These are phyloP conservation scores for Cosmia pyralina DNA, from an alignment of 2,888 invertebrate species.

Conservation along the genomic window DNA sequence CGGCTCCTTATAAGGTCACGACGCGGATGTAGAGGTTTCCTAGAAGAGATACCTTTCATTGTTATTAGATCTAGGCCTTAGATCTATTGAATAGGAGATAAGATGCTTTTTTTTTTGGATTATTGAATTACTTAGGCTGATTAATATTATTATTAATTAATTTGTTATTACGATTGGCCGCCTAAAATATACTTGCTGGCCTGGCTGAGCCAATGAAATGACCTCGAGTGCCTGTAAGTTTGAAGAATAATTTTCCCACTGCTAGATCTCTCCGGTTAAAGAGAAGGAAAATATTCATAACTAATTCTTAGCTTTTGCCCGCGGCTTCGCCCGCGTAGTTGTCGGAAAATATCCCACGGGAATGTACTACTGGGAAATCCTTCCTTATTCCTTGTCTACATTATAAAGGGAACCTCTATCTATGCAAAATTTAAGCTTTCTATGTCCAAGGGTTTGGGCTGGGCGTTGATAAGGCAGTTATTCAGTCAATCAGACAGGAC, in stretches of 20 bases:
- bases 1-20: constrained; percentile 71
- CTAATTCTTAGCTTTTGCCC: no score
- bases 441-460: no score
- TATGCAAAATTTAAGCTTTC: no score
- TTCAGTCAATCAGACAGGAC: no score
- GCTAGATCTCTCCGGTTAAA: background rate
- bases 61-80: constrained; percentile 8
- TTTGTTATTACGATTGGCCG: background rate
- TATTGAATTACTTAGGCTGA: background rate
- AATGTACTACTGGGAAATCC: no score
- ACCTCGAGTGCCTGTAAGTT: background rate
- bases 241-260: background rate
- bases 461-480: no score
- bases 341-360: no score
- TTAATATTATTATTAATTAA: background rate
- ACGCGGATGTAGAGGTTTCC: constrained; percentile 57
- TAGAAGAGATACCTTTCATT: constrained; percentile 58
- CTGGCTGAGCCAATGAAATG: background rate
- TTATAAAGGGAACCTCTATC: no score
- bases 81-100: background rate
- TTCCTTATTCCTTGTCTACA: no score
- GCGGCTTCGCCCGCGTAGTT: no score
- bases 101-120: background rate
- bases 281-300: background rate
- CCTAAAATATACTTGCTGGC: background rate